Conservation (phyloP, 2,113 vertebrate genomes). For the Phyllostomus discolor region DNA sequence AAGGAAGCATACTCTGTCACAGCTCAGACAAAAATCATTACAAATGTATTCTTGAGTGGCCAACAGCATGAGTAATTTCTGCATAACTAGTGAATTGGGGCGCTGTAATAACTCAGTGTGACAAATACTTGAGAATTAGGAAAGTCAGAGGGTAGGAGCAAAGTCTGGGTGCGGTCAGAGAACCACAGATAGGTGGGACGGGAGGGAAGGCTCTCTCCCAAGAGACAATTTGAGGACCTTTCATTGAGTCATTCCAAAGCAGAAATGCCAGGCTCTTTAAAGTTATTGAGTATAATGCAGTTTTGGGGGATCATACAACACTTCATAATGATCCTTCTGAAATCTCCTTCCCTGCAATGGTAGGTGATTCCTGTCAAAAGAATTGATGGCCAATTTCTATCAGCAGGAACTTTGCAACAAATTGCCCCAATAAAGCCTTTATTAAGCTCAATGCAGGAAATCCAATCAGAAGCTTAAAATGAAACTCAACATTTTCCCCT, state of each 20-base stretch:
- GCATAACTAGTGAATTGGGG: background rate
- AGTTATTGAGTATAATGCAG: background rate
- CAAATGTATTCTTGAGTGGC: conserved; percentile 12
- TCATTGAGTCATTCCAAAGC: conserved; percentile 38
- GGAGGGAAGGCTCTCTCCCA: background rate
- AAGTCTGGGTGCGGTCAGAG: conserved; percentile 15
- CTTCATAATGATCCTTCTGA: background rate
- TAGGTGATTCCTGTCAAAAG: background rate
- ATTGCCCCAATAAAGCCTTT: background rate
- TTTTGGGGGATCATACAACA: background rate
- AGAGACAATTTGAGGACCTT: background rate
- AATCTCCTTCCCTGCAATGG: background rate
- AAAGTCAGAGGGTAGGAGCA: conserved; percentile 43
- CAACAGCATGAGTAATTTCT: conserved; percentile 45
- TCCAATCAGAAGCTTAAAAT: background rate
- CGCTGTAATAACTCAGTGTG: conserved; percentile 26
- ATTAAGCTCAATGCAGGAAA: background rate
- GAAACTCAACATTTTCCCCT: background rate
- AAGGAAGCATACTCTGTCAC: background rate
- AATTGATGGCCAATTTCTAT: background rate
- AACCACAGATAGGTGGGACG: conserved; percentile 28
- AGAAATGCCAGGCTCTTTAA: background rate
- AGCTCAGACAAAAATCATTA: conserved; percentile 49
- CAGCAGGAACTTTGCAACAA: background rate
- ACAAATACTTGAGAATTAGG: conserved; percentile 41